These are phyloP conservation scores for Ennomos quercinarius DNA, from an alignment of 2,888 invertebrate genomes.

Conservation along the genomic window DNA sequence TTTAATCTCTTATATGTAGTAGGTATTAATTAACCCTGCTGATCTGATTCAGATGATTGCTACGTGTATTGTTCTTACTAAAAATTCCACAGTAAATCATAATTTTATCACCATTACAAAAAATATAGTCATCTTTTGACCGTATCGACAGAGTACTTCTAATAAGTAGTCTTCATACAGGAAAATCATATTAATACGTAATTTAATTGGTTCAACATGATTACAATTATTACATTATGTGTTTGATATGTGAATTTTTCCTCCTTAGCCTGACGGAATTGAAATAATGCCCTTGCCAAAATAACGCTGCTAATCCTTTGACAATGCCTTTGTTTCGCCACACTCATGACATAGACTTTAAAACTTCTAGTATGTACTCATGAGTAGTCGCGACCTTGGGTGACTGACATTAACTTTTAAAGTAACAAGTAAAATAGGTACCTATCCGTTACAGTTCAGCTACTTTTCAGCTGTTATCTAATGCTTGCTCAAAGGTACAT, in stretches of 20 bases:
- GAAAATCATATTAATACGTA: constrained; percentile 23
- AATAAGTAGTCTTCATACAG: constrained; percentile 17
- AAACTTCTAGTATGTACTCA: constrained; percentile 3
- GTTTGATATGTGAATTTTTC: constrained; percentile 19
- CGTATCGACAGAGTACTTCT: constrained; percentile 5
- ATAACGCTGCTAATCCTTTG: constrained; percentile 14
- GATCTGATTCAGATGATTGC: constrained; percentile 5
- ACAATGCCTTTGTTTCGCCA: constrained; percentile 18
- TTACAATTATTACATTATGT: constrained; percentile 10
- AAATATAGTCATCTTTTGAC: constrained; percentile 3
- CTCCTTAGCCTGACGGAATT: constrained; percentile 2
- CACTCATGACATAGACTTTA: constrained; percentile 18
- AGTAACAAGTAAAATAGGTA: constrained; percentile 7
- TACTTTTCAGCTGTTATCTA: no score
- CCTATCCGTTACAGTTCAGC: constrained; percentile 2
- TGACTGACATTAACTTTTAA: constrained; percentile 2
- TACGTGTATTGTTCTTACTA: not conserved
- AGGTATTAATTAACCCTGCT: constrained; percentile 13
- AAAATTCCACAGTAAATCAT: constrained; percentile 1
- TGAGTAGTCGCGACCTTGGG: constrained; percentile 7
- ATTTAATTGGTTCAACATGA: constrained; percentile 22
- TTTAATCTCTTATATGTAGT: constrained; percentile 14
- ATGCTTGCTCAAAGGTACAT: no score
- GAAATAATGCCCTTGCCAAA: constrained; percentile 14
- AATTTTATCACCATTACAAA: constrained; percentile 3